These are phyloP conservation scores for Castor canadensis DNA, from an alignment of 2,113 vertebrate species.

Conservation along the genomic window DNA sequence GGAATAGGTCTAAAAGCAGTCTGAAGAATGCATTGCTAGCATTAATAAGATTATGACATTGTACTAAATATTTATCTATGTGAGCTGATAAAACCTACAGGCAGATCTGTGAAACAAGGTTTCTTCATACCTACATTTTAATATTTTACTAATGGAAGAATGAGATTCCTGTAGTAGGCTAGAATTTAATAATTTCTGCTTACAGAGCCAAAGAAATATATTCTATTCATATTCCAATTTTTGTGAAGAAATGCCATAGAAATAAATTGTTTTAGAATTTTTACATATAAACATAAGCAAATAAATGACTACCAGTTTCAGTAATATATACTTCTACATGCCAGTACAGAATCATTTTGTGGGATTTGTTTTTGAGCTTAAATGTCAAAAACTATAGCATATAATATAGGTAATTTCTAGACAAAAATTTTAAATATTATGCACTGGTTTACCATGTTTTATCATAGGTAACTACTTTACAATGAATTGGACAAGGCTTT, in stretches of 20 bases:
- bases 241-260: slow-evolving; percentile 30
- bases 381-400: background rate
- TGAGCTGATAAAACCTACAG: background rate
- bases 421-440: background rate
- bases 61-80: slow-evolving; percentile 26
- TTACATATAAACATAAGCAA: slow-evolving; percentile 1
- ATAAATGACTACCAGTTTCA: background rate
- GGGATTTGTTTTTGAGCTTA: slow-evolving; percentile 6
- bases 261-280: slow-evolving; percentile 39
- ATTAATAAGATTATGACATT: background rate
- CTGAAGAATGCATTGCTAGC: background rate
- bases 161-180: background rate
- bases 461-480: background rate
- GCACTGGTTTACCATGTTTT: slow-evolving; percentile 38
- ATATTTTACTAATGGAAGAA: background rate
- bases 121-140: background rate
- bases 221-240: slow-evolving; percentile 25
- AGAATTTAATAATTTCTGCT: slow-evolving; percentile 28
- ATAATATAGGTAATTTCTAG: background rate
- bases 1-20: background rate
- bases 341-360: background rate
- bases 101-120: background rate
- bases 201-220: background rate
- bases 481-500: background rate
- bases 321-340: background rate